These are phyloP conservation scores for Ctenodactylus gundi DNA, from an alignment of 2,113 vertebrate species.

Conservation along the genomic window DNA sequence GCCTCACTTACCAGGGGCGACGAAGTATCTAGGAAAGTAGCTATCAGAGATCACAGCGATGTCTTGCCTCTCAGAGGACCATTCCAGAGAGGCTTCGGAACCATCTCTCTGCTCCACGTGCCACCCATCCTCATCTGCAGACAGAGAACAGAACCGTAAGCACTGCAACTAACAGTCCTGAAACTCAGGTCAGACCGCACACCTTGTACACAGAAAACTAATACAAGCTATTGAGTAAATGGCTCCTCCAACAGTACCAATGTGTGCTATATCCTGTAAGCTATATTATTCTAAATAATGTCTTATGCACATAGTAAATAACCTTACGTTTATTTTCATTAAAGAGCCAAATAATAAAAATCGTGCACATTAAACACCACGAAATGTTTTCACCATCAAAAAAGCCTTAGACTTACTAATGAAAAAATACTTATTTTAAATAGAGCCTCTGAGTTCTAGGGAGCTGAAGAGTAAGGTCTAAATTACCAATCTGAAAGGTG, in stretches of 20 bases:
- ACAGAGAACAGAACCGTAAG: background rate
- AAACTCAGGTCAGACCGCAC: background rate
- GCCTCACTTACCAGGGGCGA: conserved; percentile 91
- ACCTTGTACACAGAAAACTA: background rate
- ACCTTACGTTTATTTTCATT: background rate
- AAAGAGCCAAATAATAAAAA: background rate
- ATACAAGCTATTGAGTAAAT: background rate
- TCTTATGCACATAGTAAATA: background rate
- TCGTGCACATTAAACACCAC: background rate
- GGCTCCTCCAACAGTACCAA: background rate
- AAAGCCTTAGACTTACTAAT: background rate
- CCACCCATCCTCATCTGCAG: conserved; percentile 92
- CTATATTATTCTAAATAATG: background rate
- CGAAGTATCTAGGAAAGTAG: conserved; percentile 96
- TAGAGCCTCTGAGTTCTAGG: background rate
- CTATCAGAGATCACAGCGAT: conserved; percentile 92
- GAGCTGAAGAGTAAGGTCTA: background rate
- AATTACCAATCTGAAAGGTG: conserved; percentile 88
- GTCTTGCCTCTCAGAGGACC: conserved; percentile 89
- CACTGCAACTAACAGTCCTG: background rate
- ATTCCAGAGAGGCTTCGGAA: conserved; percentile 86
- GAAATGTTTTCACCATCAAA: background rate
- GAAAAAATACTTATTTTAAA: background rate
- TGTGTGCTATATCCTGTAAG: background rate
- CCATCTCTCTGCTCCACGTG: conserved; percentile 91